Percentiles rank a stretch among this genome's conserved stretches.
Conservation (phyloP, 2,888 invertebrate genomes). For the Galerucella calmariensis region DNA sequence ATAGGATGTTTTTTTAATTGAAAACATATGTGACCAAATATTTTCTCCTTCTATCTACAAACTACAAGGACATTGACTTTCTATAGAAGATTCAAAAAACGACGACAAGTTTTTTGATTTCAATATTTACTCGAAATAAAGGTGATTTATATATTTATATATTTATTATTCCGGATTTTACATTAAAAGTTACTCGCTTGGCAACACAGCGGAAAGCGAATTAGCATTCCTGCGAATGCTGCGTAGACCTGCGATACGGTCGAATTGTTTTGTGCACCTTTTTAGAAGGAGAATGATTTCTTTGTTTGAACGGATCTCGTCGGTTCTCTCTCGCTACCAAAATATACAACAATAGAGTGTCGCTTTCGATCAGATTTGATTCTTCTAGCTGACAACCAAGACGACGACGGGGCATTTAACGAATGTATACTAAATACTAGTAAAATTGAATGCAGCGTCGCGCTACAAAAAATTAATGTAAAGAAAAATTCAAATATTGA, state of each 20-base stretch:
- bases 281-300: slow-evolving; percentile 24
- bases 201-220: slow-evolving; percentile 23
- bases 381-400: slow-evolving; percentile 3
- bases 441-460: neutral
- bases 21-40: too few species aligned
- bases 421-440: slow-evolving; percentile 1
- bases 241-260: slow-evolving; percentile 34
- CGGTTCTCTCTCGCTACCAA: slow-evolving; percentile 15
- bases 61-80: too few species aligned
- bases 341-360: slow-evolving; percentile 20
- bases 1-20: too few species aligned
- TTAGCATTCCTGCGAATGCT: slow-evolving; percentile 31
- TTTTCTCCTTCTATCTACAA: too few species aligned
- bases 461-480: neutral
- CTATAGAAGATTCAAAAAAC: too few species aligned
- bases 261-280: slow-evolving; percentile 32
- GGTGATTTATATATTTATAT: too few species aligned
- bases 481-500: neutral
- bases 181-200: neutral
- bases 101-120: too few species aligned
- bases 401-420: neutral
- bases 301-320: slow-evolving; percentile 24
- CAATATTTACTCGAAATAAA: too few species aligned
- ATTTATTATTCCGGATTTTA: too few species aligned
- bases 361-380: slow-evolving; percentile 25